Conservation (phyloP, 2,797 vertebrate genomes). For the Pipistrellus pipistrellus region DNA sequence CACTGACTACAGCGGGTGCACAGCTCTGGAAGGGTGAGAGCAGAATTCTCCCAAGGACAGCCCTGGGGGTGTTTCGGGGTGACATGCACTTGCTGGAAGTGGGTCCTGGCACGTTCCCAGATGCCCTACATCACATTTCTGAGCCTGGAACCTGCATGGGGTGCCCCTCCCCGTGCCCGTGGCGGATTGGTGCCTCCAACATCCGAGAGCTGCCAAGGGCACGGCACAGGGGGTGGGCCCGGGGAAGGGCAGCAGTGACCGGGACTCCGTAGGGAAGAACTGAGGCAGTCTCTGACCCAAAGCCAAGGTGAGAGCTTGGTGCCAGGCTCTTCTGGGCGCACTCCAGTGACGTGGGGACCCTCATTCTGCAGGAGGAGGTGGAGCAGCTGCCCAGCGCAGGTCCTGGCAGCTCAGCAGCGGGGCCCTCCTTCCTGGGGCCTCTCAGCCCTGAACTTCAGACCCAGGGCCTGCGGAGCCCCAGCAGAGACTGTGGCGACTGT, state of each 20-base stretch:
- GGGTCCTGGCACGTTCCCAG: no score
- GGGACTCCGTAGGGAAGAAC: background rate
- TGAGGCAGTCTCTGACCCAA: background rate
- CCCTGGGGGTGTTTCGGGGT: background rate
- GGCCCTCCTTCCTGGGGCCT: background rate
- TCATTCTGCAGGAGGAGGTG: background rate
- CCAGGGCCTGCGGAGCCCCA: background rate
- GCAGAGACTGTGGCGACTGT: background rate
- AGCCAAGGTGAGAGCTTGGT: conserved; percentile 1
- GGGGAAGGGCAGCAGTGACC: no score
- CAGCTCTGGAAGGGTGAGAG: background rate
- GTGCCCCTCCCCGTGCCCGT: background rate
- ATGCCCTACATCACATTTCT: background rate
- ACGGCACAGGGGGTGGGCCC: background rate
- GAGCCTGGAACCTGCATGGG: background rate
- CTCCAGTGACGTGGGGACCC: background rate
- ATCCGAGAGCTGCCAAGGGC: background rate
- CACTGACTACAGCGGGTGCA: background rate
- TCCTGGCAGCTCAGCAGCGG: background rate
- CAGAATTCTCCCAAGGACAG: background rate
- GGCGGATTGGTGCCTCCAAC: background rate
- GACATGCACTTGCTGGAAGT: no score
- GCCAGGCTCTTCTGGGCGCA: background rate
- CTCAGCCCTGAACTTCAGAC: conserved; percentile 1
- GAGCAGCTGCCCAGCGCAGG: background rate